Evolutionary conservation across 2,797 vertebrate genomes (phyloP).

Genomic region (Sebastes oblongus): DNA sequence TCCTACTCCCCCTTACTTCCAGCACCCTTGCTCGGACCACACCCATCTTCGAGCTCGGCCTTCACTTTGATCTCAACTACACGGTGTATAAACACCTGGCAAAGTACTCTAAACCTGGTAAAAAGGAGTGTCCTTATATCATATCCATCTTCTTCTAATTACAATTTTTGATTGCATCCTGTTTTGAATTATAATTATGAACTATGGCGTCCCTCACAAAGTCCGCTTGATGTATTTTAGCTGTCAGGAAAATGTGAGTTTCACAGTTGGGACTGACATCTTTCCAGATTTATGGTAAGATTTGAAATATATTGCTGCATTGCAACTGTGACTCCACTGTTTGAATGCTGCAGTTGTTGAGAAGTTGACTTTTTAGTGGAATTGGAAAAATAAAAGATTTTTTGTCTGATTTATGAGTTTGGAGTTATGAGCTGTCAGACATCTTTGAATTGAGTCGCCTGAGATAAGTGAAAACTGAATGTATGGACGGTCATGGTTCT

Average conservation of each 20-base stretch:
- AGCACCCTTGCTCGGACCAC: neutral
- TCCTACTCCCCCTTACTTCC: neutral
- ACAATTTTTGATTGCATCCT: neutral
- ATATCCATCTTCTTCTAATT: neutral
- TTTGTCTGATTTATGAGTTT: conserved; percentile 1
- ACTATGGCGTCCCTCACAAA: neutral
- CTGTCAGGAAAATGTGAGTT: neutral
- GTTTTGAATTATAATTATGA: neutral
- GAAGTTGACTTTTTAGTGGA: neutral
- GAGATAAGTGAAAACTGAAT: neutral
- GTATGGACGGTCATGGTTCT: neutral
- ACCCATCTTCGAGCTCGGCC: neutral
- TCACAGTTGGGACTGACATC: neutral
- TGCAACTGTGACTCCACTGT: neutral
- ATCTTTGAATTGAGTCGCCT: neutral
- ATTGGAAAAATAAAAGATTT: neutral
- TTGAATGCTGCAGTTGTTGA: neutral
- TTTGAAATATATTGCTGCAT: neutral
- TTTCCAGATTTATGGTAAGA: neutral
- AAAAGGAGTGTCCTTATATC: neutral
- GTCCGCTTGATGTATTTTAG: neutral
- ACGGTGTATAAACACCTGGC: neutral
- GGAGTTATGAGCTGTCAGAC: neutral
- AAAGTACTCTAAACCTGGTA: neutral
- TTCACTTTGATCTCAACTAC: neutral